phyloP scores from a whole-genome alignment of 1,140 invertebrate genomes.

The Drosophila takahashii region DNA sequence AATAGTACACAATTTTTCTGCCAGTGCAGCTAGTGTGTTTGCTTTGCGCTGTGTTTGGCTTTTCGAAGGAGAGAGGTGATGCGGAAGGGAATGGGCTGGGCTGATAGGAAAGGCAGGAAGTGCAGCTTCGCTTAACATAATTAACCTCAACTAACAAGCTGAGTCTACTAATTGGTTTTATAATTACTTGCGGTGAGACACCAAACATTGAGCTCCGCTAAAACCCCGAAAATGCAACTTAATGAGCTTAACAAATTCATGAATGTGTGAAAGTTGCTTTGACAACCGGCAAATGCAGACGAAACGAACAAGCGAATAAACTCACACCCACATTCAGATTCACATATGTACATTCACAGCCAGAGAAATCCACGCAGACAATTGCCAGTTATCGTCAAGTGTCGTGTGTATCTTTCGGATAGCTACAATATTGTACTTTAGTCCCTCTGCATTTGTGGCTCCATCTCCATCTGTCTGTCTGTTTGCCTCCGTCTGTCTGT shows the following conservation, averaged over 20 bases:
- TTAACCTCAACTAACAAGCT: conserved; percentile 83
- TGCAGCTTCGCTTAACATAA: conserved; percentile 74
- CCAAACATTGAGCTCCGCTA: conserved; percentile 78
- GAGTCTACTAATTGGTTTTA: conserved; percentile 83
- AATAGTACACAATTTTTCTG: background rate
- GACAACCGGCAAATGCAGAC: conserved; percentile 79
- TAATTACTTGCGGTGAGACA: conserved; percentile 82
- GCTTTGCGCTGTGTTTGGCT: conserved; percentile 49
- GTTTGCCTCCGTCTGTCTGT: conserved; percentile 4
- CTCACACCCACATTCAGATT: conserved; percentile 12
- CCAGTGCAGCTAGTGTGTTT: conserved; percentile 41
- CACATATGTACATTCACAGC: conserved; percentile 5
- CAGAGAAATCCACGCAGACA: conserved; percentile 44
- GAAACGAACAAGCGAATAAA: conserved; percentile 5
- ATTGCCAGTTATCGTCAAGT: conserved; percentile 77
- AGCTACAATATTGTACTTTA: conserved; percentile 59
- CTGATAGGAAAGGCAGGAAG: conserved; percentile 14
- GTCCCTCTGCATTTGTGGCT: conserved; percentile 13
- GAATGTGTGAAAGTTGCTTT: conserved; percentile 83
- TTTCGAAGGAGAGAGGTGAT: conserved; percentile 13
- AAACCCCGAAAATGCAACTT: conserved; percentile 80
- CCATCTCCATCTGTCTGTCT: conserved; percentile 9
- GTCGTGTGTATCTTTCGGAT: conserved; percentile 64
- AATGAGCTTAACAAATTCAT: conserved; percentile 84
- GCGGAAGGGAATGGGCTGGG: conserved; percentile 14